A percentile compares a stretch with the other conserved stretches of the same genome.
Evolutionary conservation across 2,888 invertebrate genomes (phyloP).

Genomic region (Drosophila kuntzei): DNA sequence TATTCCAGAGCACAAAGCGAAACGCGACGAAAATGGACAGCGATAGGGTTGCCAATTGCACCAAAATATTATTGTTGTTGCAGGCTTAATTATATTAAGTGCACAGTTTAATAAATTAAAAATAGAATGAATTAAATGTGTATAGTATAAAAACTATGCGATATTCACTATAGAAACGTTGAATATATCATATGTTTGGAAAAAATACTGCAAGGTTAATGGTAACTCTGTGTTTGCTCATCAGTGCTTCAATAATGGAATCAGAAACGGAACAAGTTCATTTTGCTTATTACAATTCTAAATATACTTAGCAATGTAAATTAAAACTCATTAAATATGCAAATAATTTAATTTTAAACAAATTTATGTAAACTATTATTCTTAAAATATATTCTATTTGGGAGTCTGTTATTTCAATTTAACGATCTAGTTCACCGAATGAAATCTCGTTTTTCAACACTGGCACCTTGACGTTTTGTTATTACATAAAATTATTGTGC

Average conservation of each 20-base stretch:
- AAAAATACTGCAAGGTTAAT: not conserved
- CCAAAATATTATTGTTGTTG: not conserved
- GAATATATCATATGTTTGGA: not conserved
- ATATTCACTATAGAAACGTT: fast-evolving
- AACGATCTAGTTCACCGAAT: slow-evolving; percentile 28
- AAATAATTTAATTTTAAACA: not conserved
- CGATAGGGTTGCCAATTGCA: slow-evolving; percentile 37
- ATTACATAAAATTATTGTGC: slow-evolving; percentile 73
- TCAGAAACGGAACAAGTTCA: slow-evolving; percentile 10
- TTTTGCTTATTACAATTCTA: not conserved
- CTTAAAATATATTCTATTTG: not conserved
- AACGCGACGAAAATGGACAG: slow-evolving; percentile 67
- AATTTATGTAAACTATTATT: not conserved
- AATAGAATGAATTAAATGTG: not conserved
- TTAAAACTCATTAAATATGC: not conserved
- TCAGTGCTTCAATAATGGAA: slow-evolving; percentile 9
- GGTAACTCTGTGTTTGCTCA: slow-evolving; percentile 22
- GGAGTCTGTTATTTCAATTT: not conserved
- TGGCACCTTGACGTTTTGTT: slow-evolving; percentile 65
- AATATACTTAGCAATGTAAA: no score
- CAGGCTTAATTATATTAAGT: not conserved
- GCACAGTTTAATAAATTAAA: not conserved
- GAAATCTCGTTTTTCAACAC: slow-evolving; percentile 32
- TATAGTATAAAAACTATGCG: not conserved
- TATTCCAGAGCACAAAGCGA: slow-evolving; percentile 64